phyloP scores from a whole-genome alignment of 1,140 invertebrate genomes.

The Drosophila malerkotliana region DNA sequence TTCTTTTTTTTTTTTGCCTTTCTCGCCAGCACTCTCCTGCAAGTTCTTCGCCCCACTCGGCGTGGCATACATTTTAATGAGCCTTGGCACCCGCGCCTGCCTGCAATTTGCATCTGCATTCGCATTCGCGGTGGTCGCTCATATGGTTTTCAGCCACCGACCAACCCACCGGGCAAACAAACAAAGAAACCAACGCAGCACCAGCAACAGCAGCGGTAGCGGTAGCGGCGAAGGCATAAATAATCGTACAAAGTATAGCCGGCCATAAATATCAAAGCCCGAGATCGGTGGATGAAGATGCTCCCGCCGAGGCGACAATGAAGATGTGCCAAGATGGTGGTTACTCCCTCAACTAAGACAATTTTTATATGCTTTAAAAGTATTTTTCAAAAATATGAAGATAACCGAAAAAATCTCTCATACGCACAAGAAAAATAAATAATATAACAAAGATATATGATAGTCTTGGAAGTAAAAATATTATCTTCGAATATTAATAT shows the following conservation, averaged over 20 bases:
- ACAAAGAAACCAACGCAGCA: constrained; percentile 50
- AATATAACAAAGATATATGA: background rate
- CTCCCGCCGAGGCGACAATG: constrained; percentile 19
- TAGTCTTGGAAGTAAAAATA: background rate
- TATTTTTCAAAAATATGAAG: background rate
- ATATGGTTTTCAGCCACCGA: constrained; percentile 27
- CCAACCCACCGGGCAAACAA: constrained; percentile 41
- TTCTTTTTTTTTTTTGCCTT: background rate
- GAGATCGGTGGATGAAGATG: constrained; percentile 33
- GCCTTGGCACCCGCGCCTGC: constrained; percentile 43
- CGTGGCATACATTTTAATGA: constrained; percentile 57
- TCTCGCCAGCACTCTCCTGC: background rate
- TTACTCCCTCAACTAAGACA: background rate
- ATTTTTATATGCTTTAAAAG: too few relatives aligned
- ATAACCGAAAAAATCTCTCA: background rate
- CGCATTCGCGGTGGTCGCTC: constrained; percentile 21
- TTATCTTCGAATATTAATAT: constrained; percentile 1
- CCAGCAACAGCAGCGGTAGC: constrained; percentile 8
- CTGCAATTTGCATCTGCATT: constrained; percentile 67
- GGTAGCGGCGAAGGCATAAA: constrained; percentile 60
- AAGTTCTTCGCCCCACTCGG: constrained; percentile 15
- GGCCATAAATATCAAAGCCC: constrained; percentile 73
- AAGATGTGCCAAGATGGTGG: constrained; percentile 14
- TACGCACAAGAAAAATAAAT: background rate
- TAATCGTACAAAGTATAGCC: constrained; percentile 79